Percentiles rank a stretch among this genome's conserved stretches.
These are phyloP conservation scores for Agonum fuliginosum DNA, from an alignment of 2,888 invertebrate species.

Conservation along the genomic window DNA sequence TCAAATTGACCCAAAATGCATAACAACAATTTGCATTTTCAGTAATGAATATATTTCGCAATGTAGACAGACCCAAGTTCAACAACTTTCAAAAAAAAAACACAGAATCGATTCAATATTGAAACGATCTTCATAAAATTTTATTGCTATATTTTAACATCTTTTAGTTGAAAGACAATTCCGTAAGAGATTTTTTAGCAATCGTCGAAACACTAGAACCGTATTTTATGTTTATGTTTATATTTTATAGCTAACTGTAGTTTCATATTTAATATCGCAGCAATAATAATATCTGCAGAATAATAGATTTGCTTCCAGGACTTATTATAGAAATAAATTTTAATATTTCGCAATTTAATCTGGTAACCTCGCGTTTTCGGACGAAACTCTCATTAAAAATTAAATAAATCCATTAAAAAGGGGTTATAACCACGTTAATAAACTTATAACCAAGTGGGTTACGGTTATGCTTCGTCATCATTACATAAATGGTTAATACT, in stretches of 20 bases:
- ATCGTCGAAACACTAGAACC: not conserved
- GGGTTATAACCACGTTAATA: constrained; percentile 27
- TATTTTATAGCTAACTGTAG: no score
- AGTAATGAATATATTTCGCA: not conserved
- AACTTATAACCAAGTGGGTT: constrained; percentile 11
- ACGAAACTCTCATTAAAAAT: constrained; percentile 13
- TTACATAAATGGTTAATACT: constrained; percentile 54
- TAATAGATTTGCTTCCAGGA: no score
- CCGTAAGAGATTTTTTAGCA: not conserved
- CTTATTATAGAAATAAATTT: no score
- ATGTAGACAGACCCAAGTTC: not conserved
- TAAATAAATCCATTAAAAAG: constrained; percentile 26
- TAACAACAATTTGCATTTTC: not conserved
- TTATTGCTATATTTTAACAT: constrained; percentile 31
- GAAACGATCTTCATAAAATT: constrained; percentile 42
- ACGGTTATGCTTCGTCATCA: constrained; percentile 9
- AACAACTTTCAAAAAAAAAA: not conserved
- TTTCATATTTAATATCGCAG: no score
- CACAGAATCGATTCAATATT: constrained; percentile 19
- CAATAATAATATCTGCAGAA: no score
- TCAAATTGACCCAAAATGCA: not conserved
- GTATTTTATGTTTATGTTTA: no score
- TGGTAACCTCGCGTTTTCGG: not conserved
- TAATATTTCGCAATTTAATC: not conserved
- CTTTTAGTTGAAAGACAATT: not conserved